Conservation (phyloP, 2,888 invertebrate species). For the Desoria tigrina region DNA sequence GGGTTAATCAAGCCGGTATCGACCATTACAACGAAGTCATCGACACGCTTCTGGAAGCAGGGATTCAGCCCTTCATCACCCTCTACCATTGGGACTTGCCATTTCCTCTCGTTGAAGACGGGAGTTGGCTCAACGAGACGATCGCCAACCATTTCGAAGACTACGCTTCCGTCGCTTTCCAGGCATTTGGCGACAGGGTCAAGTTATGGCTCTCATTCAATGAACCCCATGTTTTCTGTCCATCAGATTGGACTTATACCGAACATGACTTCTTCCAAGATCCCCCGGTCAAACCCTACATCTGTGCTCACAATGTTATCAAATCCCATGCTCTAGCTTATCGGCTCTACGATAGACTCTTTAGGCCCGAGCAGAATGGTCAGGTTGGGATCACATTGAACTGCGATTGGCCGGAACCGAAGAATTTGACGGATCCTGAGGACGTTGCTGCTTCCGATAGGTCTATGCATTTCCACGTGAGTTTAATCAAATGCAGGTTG, state of each 20-base stretch:
- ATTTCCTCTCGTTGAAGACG: slow-evolving; percentile 60
- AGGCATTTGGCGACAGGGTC: slow-evolving; percentile 61
- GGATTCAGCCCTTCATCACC: slow-evolving; percentile 13
- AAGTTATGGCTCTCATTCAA: slow-evolving; percentile 45
- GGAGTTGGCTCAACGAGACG: slow-evolving; percentile 57
- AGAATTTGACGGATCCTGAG: slow-evolving; percentile 23
- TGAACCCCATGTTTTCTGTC: slow-evolving; percentile 44
- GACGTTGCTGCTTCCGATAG: slow-evolving; percentile 32
- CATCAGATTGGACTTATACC: slow-evolving; percentile 23
- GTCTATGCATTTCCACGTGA: slow-evolving; percentile 41
- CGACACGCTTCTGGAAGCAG: slow-evolving; percentile 1
- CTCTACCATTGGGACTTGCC: slow-evolving; percentile 63
- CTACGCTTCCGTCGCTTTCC: slow-evolving; percentile 60
- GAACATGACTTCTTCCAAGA: slow-evolving; percentile 12
- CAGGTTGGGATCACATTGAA: slow-evolving; percentile 33
- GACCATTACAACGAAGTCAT: slow-evolving; percentile 20
- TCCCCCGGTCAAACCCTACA: slow-evolving; percentile 30
- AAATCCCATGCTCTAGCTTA: slow-evolving; percentile 31
- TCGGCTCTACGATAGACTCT: background rate
- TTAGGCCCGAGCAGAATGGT: slow-evolving; percentile 17
- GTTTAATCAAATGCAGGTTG: background rate
- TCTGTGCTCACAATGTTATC: slow-evolving; percentile 34
- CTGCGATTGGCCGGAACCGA: slow-evolving; percentile 35
- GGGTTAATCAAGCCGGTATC: slow-evolving; percentile 16
- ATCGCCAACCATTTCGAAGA: slow-evolving; percentile 61